A percentile compares a stretch with the other conserved stretches of the same genome.
Evolutionary conservation across 1,140 invertebrate species (phyloP).

Genomic region (Lucilia cuprina): DNA sequence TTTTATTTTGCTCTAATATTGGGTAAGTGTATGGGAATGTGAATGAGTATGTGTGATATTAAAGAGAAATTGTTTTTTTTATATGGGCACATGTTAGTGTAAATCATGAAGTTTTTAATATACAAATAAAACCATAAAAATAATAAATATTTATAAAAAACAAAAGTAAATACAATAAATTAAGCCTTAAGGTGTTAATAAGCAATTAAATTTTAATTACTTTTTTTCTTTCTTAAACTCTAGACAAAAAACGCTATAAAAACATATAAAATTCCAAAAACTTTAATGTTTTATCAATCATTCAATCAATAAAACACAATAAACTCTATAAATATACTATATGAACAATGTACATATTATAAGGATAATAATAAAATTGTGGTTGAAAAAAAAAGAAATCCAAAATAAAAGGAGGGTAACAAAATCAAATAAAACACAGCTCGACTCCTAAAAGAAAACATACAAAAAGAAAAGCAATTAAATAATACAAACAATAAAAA

Average conservation of each 20-base stretch:
- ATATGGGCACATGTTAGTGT: no score
- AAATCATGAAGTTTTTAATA: not conserved
- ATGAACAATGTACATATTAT: not conserved
- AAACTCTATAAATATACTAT: not conserved
- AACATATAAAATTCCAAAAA: not conserved
- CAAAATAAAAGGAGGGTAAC: not conserved
- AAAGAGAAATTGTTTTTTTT: no score
- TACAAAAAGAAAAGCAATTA: slow-evolving; percentile 11
- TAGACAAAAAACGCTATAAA: no score
- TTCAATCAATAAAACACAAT: not conserved
- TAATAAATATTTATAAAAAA: not conserved
- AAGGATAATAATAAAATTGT: not conserved
- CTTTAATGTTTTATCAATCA: not conserved
- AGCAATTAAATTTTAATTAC: not conserved
- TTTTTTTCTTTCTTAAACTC: not conserved
- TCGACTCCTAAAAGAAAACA: not conserved
- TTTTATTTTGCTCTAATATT: no score
- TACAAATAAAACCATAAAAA: not conserved
- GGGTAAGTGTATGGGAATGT: no score
- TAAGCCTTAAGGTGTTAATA: not conserved
- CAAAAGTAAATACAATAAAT: not conserved
- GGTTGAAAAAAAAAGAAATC: not conserved
- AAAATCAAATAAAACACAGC: not conserved
- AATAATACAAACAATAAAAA: slow-evolving; percentile 26
- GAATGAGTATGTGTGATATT: no score